These are phyloP conservation scores for Mythimna ferrago DNA, from an alignment of 2,888 invertebrate genomes.

Conservation along the genomic window DNA sequence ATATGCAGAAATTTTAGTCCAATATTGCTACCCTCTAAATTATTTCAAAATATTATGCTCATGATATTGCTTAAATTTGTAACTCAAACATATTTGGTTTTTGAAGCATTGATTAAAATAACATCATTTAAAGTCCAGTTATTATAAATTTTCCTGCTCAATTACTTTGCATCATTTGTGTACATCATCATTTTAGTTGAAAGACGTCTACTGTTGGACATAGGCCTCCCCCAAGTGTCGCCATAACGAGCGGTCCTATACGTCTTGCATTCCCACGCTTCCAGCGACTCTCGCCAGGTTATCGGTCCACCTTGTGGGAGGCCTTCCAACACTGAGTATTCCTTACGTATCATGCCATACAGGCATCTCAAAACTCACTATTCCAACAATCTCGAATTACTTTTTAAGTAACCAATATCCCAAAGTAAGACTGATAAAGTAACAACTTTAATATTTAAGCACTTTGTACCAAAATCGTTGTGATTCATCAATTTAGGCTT, in stretches of 20 bases:
- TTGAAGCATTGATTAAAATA: background rate
- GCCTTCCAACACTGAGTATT: no score
- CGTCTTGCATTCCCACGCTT: no score
- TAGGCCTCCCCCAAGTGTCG: no score
- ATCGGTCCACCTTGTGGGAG: no score
- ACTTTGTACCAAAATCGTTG: constrained; percentile 41
- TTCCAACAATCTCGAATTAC: background rate
- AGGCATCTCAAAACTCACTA: background rate
- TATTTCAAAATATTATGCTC: background rate
- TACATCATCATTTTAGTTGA: no score
- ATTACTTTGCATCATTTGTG: background rate
- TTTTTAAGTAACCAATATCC: constrained; percentile 17
- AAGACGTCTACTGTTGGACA: no score
- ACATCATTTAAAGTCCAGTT: background rate
- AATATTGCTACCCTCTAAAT: background rate
- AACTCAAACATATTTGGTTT: background rate
- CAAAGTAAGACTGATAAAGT: constrained; percentile 20
- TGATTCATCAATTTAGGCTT: constrained; percentile 57
- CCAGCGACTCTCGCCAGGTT: no score
- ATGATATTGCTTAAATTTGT: background rate
- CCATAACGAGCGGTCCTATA: no score
- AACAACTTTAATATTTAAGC: constrained; percentile 24
- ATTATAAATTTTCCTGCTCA: background rate
- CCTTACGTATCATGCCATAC: no score
- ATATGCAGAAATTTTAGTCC: constrained; percentile 5